These are phyloP conservation scores for Clusia tigrina DNA, from an alignment of 2,888 invertebrate species.

Conservation along the genomic window DNA sequence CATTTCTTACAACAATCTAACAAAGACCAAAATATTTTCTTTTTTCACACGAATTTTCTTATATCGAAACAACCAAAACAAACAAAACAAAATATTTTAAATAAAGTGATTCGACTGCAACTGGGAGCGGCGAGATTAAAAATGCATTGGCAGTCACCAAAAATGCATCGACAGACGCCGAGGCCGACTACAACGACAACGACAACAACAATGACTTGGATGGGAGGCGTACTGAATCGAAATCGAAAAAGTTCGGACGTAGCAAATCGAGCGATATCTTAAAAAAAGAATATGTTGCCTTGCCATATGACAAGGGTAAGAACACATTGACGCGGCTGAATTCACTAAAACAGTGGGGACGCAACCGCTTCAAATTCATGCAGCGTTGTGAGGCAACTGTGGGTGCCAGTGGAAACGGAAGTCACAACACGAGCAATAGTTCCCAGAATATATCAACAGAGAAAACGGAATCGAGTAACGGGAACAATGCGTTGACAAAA, in stretches of 20 bases:
- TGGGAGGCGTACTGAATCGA: conserved; percentile 31
- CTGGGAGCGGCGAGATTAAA: conserved; percentile 43
- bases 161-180: conserved; percentile 23
- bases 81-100: conserved; percentile 37
- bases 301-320: conserved; percentile 63
- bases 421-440: conserved; percentile 43
- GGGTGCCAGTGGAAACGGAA: conserved; percentile 45
- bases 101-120: conserved; percentile 46
- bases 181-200: conserved; percentile 32
- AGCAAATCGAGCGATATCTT: conserved; percentile 81
- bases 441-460: conserved; percentile 48
- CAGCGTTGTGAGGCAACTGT: conserved; percentile 67
- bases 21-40: conserved; percentile 52
- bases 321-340: conserved; percentile 72
- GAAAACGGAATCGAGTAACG: conserved; percentile 39
- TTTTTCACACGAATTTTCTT: conserved; percentile 39
- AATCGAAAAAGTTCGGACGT: conserved; percentile 67
- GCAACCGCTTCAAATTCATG: conserved; percentile 78
- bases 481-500: conserved; percentile 11
- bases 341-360: conserved; percentile 85
- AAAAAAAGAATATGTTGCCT: conserved; percentile 67
- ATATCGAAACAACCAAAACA: conserved; percentile 29
- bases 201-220: neutral
- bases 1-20: conserved; percentile 43
- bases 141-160: conserved; percentile 43